These are phyloP conservation scores for Calliphora vicina DNA, from an alignment of 1,140 invertebrate species.

Conservation along the genomic window DNA sequence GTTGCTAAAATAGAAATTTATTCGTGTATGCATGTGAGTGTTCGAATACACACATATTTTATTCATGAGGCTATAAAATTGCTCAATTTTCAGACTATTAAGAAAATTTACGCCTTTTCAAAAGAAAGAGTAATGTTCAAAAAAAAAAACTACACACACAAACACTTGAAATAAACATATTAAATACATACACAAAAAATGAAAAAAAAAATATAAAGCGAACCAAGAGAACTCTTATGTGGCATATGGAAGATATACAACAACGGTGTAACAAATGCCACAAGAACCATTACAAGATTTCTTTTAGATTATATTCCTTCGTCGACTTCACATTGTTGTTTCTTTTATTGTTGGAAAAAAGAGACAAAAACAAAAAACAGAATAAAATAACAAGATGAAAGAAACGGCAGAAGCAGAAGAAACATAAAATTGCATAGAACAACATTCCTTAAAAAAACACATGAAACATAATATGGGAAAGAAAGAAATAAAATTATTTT, in stretches of 20 bases:
- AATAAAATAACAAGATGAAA: background rate
- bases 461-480: background rate
- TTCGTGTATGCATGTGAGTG: conserved; percentile 27
- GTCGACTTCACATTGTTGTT: background rate
- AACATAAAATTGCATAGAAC: background rate
- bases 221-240: background rate
- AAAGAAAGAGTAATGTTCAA: background rate
- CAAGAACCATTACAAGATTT: conserved; percentile 25
- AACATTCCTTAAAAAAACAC: background rate
- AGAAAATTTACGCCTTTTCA: conserved; percentile 64
- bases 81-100: conserved; percentile 64
- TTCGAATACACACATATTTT: conserved; percentile 62
- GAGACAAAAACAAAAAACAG: no score
- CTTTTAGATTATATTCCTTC: conserved; percentile 8
- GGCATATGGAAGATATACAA: conserved; percentile 29
- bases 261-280: conserved; percentile 20
- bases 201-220: background rate
- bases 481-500: conserved; percentile 21
- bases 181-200: background rate
- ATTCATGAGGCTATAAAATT: conserved; percentile 64
- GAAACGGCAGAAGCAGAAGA: background rate
- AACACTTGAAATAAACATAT: background rate
- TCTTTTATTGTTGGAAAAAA: no score
- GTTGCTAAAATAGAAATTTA: conserved; percentile 31
- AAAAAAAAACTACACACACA: conserved; percentile 1